Evolutionary conservation across 2,888 invertebrate genomes (phyloP).

Genomic region (Limenitis arthemis): DNA sequence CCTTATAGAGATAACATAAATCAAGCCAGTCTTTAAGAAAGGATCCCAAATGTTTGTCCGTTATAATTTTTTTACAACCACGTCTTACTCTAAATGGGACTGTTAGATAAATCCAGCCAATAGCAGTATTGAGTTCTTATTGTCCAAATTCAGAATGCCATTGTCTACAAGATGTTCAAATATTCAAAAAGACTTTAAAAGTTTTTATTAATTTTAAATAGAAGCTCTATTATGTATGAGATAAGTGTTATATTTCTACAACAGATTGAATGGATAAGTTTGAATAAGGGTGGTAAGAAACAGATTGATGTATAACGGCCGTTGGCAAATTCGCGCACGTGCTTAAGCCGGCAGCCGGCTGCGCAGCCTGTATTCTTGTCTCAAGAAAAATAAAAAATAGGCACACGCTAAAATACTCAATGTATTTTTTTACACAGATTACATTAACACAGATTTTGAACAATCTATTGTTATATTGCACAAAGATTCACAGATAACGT

Average conservation of each 20-base stretch:
- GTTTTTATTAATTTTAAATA: slow-evolving; percentile 23
- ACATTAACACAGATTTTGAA: too few relatives aligned
- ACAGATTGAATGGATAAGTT: slow-evolving; percentile 34
- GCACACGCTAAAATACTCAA: not conserved
- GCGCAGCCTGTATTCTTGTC: slow-evolving; percentile 27
- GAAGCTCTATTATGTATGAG: slow-evolving; percentile 24
- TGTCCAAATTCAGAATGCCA: slow-evolving; percentile 43
- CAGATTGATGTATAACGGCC: slow-evolving; percentile 68
- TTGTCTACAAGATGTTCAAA: slow-evolving; percentile 39
- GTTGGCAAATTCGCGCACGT: slow-evolving; percentile 61
- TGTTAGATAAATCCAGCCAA: slow-evolving; percentile 63
- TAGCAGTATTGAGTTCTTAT: slow-evolving; percentile 42
- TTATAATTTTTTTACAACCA: too few relatives aligned
- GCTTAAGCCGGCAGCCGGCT: slow-evolving; percentile 60
- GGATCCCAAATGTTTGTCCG: too few relatives aligned
- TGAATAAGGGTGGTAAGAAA: slow-evolving; percentile 52
- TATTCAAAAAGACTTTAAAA: slow-evolving; percentile 27
- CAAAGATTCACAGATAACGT: too few relatives aligned
- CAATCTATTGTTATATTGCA: too few relatives aligned
- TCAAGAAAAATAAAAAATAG: slow-evolving; percentile 7
- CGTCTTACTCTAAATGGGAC: slow-evolving; percentile 39
- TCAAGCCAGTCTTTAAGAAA: slow-evolving; percentile 5
- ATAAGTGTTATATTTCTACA: slow-evolving; percentile 30
- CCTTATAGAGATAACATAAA: slow-evolving; percentile 13
- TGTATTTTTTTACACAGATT: too few relatives aligned